These are phyloP conservation scores for Drosophila lacertosa DNA, from an alignment of 1,140 invertebrate genomes.

Conservation along the genomic window DNA sequence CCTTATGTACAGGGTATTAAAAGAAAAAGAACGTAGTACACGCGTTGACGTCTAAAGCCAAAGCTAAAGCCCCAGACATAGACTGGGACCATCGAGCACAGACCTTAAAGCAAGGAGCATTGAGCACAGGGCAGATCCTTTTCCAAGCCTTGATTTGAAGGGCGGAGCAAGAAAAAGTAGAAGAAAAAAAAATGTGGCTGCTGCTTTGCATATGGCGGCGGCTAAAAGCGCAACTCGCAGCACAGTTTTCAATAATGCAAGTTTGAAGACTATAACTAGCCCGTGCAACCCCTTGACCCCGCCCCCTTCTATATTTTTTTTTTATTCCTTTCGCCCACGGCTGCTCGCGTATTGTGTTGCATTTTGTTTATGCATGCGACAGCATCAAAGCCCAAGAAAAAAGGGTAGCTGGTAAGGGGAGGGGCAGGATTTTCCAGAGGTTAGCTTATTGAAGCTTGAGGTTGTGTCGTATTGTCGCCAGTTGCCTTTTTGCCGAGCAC, in stretches of 20 bases:
- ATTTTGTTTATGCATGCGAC: slow-evolving; percentile 78
- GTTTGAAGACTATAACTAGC: slow-evolving; percentile 53
- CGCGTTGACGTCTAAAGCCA: slow-evolving; percentile 63
- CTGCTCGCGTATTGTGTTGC: slow-evolving; percentile 66
- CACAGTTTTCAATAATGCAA: slow-evolving; percentile 77
- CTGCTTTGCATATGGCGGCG: slow-evolving; percentile 30
- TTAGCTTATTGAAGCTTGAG: slow-evolving; percentile 2
- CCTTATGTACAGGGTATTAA: background rate
- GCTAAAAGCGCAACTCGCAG: slow-evolving; percentile 23
- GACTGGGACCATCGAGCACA: slow-evolving; percentile 47
- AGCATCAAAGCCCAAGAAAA: slow-evolving; percentile 61
- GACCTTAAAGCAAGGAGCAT: too few species aligned
- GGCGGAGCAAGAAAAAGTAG: background rate
- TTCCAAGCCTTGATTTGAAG: slow-evolving; percentile 14
- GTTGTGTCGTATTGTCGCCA: background rate
- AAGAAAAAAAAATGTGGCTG: slow-evolving; percentile 7
- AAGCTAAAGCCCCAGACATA: slow-evolving; percentile 50
- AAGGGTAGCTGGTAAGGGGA: background rate
- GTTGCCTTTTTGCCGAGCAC: slow-evolving; percentile 15
- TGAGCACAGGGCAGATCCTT: slow-evolving; percentile 8
- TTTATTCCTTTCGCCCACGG: too few species aligned
- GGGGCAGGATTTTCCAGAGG: background rate
- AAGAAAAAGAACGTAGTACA: slow-evolving; percentile 42
- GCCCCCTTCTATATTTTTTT: too few species aligned
- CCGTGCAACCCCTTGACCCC: too few species aligned